A percentile compares a stretch with the other conserved stretches of the same genome.
These are phyloP conservation scores for Meloe dianella DNA, from an alignment of 2,888 invertebrate species.

Conservation along the genomic window DNA sequence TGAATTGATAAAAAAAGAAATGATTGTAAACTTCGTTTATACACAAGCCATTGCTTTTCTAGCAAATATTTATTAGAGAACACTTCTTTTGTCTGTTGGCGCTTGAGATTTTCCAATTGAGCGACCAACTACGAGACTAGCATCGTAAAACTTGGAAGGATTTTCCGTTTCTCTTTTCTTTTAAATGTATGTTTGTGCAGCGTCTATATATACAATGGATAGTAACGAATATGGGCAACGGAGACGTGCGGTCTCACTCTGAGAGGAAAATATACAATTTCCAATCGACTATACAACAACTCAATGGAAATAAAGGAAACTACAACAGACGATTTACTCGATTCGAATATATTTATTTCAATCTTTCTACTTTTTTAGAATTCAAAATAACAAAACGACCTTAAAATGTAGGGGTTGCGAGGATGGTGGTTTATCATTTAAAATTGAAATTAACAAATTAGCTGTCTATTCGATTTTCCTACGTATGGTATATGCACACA, in stretches of 20 bases:
- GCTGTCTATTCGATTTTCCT: constrained; percentile 49
- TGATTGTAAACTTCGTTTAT: constrained; percentile 33
- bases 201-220: constrained; percentile 32
- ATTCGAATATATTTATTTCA: not conserved
- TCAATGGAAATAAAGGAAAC: constrained; percentile 11
- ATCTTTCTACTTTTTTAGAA: too few species aligned
- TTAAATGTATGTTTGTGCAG: constrained; percentile 5
- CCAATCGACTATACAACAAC: constrained; percentile 27
- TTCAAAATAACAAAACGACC: not conserved
- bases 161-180: constrained; percentile 35
- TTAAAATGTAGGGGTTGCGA: not conserved
- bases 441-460: constrained; percentile 45
- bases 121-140: constrained; percentile 38
- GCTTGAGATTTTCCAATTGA: constrained; percentile 46
- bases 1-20: not conserved
- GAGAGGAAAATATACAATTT: constrained; percentile 13
- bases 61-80: constrained; percentile 47
- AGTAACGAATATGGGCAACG: constrained; percentile 37
- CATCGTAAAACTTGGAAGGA: constrained; percentile 36
- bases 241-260: constrained; percentile 24
- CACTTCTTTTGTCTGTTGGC: constrained; percentile 44
- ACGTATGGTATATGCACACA: constrained; percentile 43
- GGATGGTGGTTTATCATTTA: not conserved
- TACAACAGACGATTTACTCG: not conserved
- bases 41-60: constrained; percentile 39